These are phyloP conservation scores for Poeciliopsis infans DNA, from an alignment of 2,797 vertebrate species.

Conservation along the genomic window DNA sequence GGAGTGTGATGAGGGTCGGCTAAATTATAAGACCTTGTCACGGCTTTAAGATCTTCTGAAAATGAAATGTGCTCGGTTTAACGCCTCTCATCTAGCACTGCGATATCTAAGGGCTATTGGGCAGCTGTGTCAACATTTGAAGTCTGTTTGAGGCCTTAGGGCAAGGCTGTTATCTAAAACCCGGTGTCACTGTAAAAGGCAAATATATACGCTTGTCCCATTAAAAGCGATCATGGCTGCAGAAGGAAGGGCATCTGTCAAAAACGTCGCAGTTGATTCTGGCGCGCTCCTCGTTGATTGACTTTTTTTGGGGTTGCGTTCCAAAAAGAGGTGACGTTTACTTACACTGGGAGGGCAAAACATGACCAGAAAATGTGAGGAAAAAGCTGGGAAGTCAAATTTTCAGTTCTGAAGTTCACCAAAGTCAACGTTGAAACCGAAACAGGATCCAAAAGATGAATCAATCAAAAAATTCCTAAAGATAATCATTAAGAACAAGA, in stretches of 20 bases:
- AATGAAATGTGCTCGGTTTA: constrained; percentile 13
- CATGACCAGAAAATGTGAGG: constrained; percentile 51
- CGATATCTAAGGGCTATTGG: constrained; percentile 14
- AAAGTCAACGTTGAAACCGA: constrained; percentile 34
- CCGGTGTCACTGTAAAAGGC: background rate
- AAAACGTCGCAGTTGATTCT: background rate
- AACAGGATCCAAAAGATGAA: background rate
- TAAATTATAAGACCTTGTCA: constrained; percentile 19
- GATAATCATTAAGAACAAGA: too few species aligned
- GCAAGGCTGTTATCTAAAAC: background rate
- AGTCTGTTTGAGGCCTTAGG: constrained; percentile 4
- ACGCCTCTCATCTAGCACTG: background rate
- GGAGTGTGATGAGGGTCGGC: background rate
- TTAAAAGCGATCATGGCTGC: background rate
- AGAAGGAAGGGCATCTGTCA: background rate
- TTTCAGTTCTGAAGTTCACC: background rate
- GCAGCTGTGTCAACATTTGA: constrained; percentile 40
- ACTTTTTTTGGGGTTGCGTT: constrained; percentile 15
- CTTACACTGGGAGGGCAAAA: constrained; percentile 57
- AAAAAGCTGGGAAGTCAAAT: constrained; percentile 26
- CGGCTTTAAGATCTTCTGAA: background rate
- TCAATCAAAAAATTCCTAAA: too few species aligned
- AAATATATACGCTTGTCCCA: background rate
- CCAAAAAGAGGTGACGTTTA: constrained; percentile 52
- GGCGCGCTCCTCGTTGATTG: background rate